Evolutionary conservation across 2,113 vertebrate species (phyloP), one percentile per base, ranked within the genome.

Genomic region (Ophthalmolycus amberensis): DNA sequence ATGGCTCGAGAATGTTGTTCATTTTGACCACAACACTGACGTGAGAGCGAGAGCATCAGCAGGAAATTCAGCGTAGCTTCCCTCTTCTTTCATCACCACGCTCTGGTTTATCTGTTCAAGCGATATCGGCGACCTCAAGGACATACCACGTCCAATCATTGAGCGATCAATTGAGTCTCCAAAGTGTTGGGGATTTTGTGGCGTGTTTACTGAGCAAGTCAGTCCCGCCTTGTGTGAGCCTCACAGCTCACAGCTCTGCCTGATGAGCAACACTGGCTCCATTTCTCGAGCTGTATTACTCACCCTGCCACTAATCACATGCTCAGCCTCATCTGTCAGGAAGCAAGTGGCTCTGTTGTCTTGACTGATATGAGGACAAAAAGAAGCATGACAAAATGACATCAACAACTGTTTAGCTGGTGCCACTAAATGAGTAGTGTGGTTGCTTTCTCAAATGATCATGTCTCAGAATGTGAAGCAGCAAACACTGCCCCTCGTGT

Each of bases 251-350:
- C 27, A 25, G 34, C 5, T 5, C 64, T 75, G 82, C 44, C 72
- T 74, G 69, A 79, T 83, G 84, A 87, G 82, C 76, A 82, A 77
- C 76, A 29, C 83, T 77, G 75, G 75, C 78, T 88, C 82, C 70
- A 77, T 90, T 86, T 75, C 82, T 62, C 12, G 4, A 76, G 69
- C 88, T 76, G 42, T 82, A 80, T 84, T 82, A 73, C 65, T 85
- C 71, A 84, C 62, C 58, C 66, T 65, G 71, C 77, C 60, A 40
- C 78, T 83, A 77, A 85, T 84, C 82, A 81, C 85, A 83, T 67
- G 76, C 79, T 85, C 80, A 78, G 72, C 40, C 72, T 87, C 54
- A 71, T 71, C 66, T 80, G 77, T 76, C 80, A 77, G 67, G 4
- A 22, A 63, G 71, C 42, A 74, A 76, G 38, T 25, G 67, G n/a